Evolutionary conservation across 2,888 invertebrate species (phyloP).

Genomic region (Eupithecia exiguata): DNA sequence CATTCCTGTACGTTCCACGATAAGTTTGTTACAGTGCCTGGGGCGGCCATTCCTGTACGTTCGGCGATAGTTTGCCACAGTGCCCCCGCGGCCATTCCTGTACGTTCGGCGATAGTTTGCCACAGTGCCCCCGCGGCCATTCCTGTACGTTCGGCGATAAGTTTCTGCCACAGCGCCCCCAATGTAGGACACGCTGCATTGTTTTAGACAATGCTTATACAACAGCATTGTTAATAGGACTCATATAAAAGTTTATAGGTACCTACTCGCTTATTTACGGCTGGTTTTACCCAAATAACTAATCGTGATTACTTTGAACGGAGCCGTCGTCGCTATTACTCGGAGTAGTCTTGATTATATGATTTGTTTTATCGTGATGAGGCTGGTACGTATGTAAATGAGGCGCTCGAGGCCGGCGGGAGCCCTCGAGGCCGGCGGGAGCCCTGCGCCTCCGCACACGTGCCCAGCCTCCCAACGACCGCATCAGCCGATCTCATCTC

Average conservation of each 20-base stretch:
- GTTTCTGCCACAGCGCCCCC: background rate
- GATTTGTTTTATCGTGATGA: background rate
- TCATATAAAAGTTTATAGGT: background rate
- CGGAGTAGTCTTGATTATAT: background rate
- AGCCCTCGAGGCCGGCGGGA: conserved; percentile 27
- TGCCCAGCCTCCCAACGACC: conserved; percentile 23
- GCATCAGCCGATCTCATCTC: conserved; percentile 27
- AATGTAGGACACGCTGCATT: background rate
- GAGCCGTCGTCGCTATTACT: background rate
- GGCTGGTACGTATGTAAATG: conserved; percentile 12
- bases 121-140: conserved; percentile 20
- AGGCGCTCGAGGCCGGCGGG: conserved; percentile 23
- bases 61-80: conserved; percentile 12
- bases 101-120: too few relatives aligned
- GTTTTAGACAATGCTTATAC: background rate
- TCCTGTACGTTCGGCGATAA: conserved; percentile 22
- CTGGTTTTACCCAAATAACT: background rate
- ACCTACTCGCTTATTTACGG: background rate
- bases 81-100: too few relatives aligned
- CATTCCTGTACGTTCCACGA: too few relatives aligned
- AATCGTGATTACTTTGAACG: background rate
- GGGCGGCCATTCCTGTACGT: too few relatives aligned
- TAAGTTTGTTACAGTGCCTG: background rate
- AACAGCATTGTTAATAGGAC: background rate
- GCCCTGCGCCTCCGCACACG: conserved; percentile 15